These are phyloP conservation scores for Calcarius ornatus DNA, from an alignment of 2,113 vertebrate genomes.

Conservation along the genomic window DNA sequence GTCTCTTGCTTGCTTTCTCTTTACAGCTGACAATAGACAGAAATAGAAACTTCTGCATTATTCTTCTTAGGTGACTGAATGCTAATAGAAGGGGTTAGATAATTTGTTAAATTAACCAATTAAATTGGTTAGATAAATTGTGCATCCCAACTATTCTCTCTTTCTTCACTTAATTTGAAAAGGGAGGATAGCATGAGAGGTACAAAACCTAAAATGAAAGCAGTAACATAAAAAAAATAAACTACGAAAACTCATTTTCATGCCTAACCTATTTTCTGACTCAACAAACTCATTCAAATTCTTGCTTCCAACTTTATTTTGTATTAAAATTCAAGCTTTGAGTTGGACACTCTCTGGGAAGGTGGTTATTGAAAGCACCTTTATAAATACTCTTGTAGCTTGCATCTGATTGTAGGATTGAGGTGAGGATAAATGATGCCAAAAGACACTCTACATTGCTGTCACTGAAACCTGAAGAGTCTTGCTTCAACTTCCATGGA, in stretches of 20 bases:
- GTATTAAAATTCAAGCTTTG: background rate
- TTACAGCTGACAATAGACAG: background rate
- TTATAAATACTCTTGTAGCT: background rate
- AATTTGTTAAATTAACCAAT: background rate
- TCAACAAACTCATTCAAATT: background rate
- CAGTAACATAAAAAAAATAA: background rate
- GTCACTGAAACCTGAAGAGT: background rate
- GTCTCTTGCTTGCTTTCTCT: background rate
- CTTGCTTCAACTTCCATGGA: background rate
- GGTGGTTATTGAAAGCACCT: background rate
- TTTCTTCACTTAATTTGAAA: background rate
- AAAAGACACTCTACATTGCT: accelerated
- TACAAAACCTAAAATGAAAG: background rate
- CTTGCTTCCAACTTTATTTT: background rate
- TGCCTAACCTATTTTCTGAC: background rate
- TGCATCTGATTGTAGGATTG: background rate
- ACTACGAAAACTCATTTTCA: background rate
- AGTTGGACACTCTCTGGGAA: background rate
- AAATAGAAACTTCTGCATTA: background rate
- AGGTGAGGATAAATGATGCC: background rate
- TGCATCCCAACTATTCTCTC: background rate
- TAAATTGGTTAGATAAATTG: background rate
- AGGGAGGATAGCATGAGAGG: background rate
- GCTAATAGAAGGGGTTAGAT: background rate
- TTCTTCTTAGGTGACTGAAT: background rate